Evolutionary conservation across 2,888 invertebrate species (phyloP), one percentile per base, ranked within the genome.

Genomic region (Augochlorella aurata): DNA sequence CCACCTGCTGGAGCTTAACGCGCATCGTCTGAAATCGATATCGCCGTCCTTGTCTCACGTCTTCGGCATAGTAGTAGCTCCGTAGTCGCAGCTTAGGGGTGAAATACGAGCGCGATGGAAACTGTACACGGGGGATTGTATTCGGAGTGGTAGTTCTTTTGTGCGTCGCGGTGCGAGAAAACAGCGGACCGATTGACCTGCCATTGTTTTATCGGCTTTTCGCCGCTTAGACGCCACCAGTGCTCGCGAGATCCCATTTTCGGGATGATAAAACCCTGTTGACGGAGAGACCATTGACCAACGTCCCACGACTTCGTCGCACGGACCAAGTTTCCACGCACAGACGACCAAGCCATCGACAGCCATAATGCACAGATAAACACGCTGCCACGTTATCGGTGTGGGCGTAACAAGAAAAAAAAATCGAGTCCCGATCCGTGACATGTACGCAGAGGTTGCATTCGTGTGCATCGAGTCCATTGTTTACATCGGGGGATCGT

Each of bases 1-100:
- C 83, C 86, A 87, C 82, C 83, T 86, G 86, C 88, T 83, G 79
- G 77, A 84, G 71, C 70, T 70, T 71, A 77, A 58, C 63, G 77
- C 74, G 65, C 77, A 54, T 81, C 75, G 71, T 58, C 78, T 71
- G 61, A 79, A 87, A 87, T 87, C 87, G 75, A 87, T 87, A 87
- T 85, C 72, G 50, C 76, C 63, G 65, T 87, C 84, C 85, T 85
- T 82, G 82, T 84, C 80, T 38, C 73, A 54, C 72, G 74, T 65
- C 69, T 68, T 66, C 69, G 2, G 65, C 63, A 58, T 47, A 77
- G 71, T 72, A 38, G 38, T 38, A 38, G 38, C 38, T 38, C 38
- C 71, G 69, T 63, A 74, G 69, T 75, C 77, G 79, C 67, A 58
- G 82, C 67, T 72, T 58, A 58, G 63, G 58, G 29, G 47, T 29